A percentile compares a stretch with the other conserved stretches of the same genome.
These are phyloP conservation scores for Lasiommata megera DNA, from an alignment of 2,888 invertebrate species.

Conservation along the genomic window DNA sequence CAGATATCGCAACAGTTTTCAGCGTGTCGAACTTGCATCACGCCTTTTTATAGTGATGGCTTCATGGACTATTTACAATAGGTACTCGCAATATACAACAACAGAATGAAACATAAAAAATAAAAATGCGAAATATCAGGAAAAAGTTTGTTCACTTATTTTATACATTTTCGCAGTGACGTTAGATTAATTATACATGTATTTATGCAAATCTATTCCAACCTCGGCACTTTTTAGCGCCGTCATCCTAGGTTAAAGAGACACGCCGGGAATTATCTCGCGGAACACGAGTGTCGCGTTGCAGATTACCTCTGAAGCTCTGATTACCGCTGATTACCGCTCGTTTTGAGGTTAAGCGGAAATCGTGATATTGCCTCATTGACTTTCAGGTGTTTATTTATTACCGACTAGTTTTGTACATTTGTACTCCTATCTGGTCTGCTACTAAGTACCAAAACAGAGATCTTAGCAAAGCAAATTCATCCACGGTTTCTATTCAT, in stretches of 20 bases:
- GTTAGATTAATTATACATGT: slow-evolving; percentile 31
- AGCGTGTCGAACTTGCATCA: no score
- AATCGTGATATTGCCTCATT: slow-evolving; percentile 12
- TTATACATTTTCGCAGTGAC: neutral
- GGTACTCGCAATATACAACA: no score
- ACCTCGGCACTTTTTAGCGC: slow-evolving; percentile 20
- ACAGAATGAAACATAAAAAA: neutral
- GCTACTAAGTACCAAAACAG: no score
- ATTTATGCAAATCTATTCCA: slow-evolving; percentile 33
- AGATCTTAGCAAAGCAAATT: no score
- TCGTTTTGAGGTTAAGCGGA: slow-evolving; percentile 13
- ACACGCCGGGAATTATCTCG: slow-evolving; percentile 12
- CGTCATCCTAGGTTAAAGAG: slow-evolving; percentile 19
- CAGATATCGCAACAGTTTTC: no score
- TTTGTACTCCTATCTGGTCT: no score
- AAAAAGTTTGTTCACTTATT: neutral
- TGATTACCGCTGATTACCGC: slow-evolving; percentile 25
- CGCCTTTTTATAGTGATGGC: no score
- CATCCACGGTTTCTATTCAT: no score
- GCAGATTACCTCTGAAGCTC: slow-evolving; percentile 11
- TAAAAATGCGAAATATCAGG: neutral
- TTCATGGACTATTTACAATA: no score
- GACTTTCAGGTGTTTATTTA: neutral
- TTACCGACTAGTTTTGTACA: neutral
- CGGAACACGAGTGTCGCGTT: slow-evolving; percentile 14